Evolutionary conservation across 2,797 vertebrate genomes (phyloP), one percentile per base, ranked within the genome.

Genomic region (Cichlasoma orientale): DNA sequence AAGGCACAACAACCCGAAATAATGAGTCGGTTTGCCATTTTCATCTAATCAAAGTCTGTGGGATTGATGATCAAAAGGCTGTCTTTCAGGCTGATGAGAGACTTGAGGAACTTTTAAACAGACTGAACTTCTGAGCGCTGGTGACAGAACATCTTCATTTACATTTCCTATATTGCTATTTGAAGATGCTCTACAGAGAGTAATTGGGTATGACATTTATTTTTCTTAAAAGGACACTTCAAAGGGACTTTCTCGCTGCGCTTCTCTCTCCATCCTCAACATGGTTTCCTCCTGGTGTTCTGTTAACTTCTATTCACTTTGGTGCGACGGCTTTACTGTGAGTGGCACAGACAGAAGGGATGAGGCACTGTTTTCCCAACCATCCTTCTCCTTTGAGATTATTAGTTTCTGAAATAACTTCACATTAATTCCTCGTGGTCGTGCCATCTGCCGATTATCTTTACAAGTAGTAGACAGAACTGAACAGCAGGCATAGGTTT

Each of bases 401-500:
- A 79, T 77, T 80, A 14, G 55, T 77, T 75, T 84, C 73, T 54
- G 69, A 89, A 84, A 87, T 82, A 86, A 82, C 85, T 81, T 85
- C 58, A 47, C 55, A 63, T 68, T 70, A 75, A 89, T 78, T 90
- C 79, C 83, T 86, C 2, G 2, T 33, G 56, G 79, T 74, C 41
- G 66, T 3, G n/a, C 86, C 89, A 89, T 91, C 90, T 90, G 88
- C 76, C 71, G 79, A 47, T 83, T 82, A 50, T 79, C 71, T 83
- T 66, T 66, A 80, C 27, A 72, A 89, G 68, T 27, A 66, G 41
- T 61, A 61, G 47, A 74, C 36, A 68, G 71, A 88, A 58, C 56
- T 71, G 58, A 84, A 61, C 82, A 76, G 86, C 74, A 88, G 80
- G 59, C 55, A 23, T 13, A 44, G 23, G 41, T 82, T 75, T 71